Percentiles rank a stretch among this genome's conserved stretches.
Evolutionary conservation across 2,113 vertebrate species (phyloP).

Genomic region (Gymnogyps californianus): DNA sequence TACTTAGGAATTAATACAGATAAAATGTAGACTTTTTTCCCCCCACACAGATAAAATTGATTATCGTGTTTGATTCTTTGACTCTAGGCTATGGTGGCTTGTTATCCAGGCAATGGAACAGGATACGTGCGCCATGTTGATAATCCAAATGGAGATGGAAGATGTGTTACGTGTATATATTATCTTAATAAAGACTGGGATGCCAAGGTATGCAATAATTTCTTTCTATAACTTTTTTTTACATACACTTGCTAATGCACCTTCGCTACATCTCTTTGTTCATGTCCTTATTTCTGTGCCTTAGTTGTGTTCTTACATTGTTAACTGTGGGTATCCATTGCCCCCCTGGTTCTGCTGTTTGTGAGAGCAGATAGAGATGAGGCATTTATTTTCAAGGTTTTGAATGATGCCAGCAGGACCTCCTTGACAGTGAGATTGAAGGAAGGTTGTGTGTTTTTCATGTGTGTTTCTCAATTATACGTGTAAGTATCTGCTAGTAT

Average conservation of each 20-base stretch:
- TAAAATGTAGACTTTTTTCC: not conserved
- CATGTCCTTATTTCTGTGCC: not conserved
- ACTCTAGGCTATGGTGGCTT: constrained; percentile 94
- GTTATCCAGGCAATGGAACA: constrained; percentile 93
- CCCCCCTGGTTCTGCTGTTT: not conserved
- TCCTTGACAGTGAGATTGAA: not conserved
- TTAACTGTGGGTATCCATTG: not conserved
- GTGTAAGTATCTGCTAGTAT: not conserved
- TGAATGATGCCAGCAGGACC: not conserved
- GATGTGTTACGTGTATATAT: constrained; percentile 98
- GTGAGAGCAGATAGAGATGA: not conserved
- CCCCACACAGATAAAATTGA: not conserved
- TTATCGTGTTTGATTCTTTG: not conserved
- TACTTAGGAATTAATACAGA: not conserved
- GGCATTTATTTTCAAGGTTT: not conserved
- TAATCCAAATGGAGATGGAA: constrained; percentile 93
- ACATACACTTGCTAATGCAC: not conserved
- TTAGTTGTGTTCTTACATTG: not conserved
- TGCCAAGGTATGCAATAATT: constrained; percentile 84
- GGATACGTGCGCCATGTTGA: constrained; percentile 95
- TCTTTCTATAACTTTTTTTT: not conserved
- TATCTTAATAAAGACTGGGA: constrained; percentile 98
- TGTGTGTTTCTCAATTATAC: not conserved
- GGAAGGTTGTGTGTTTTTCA: not conserved
- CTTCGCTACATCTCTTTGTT: not conserved